phyloP scores from a whole-genome alignment of 2,888 invertebrate species.

The Stenolophus ochropezus region DNA sequence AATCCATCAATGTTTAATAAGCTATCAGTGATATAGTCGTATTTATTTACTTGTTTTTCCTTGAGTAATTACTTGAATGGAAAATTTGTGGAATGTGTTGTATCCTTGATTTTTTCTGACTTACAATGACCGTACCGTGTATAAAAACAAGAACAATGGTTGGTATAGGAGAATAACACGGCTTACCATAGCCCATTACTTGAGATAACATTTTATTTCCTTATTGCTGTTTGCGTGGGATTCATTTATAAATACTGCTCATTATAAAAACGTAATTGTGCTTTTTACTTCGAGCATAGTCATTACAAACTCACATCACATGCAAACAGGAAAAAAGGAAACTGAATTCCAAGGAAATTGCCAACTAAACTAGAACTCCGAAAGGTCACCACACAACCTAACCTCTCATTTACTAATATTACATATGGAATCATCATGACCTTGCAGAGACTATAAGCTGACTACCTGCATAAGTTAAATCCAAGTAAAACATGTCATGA shows the following conservation, averaged over 20 bases:
- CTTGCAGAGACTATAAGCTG: too few species aligned
- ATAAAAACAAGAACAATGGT: background rate
- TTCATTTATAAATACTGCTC: conserved; percentile 39
- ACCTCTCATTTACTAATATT: too few species aligned
- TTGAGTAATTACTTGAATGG: background rate
- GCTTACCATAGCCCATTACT: background rate
- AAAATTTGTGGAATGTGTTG: background rate
- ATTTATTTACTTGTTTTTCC: too few species aligned
- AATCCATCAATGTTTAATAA: too few species aligned
- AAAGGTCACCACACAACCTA: too few species aligned
- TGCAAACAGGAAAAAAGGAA: too few species aligned
- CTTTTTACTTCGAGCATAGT: background rate
- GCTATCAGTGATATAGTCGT: too few species aligned
- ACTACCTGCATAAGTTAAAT: too few species aligned
- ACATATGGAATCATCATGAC: too few species aligned
- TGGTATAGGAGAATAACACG: background rate
- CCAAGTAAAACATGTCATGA: too few species aligned
- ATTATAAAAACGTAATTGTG: conserved; percentile 43
- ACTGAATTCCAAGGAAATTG: too few species aligned
- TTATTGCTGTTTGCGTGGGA: conserved; percentile 40
- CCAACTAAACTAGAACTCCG: too few species aligned
- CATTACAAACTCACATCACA: background rate
- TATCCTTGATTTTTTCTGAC: background rate
- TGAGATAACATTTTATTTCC: conserved; percentile 36
- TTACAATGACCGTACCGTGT: background rate